Conservation (phyloP, 2,888 invertebrate genomes). For the Xanthorhoe designata region DNA sequence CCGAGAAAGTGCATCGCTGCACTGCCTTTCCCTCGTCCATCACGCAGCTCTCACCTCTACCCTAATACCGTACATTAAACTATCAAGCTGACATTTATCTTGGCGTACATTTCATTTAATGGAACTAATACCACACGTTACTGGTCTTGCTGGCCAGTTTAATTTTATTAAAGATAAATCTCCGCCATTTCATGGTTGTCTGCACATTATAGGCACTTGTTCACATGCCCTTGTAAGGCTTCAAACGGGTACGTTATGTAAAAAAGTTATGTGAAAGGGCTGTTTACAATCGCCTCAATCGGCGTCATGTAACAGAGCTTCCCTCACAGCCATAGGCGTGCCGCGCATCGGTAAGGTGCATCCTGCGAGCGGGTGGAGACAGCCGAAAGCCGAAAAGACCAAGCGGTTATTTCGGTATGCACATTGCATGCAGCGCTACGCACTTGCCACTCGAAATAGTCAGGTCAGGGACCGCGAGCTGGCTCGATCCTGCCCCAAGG, state of each 20-base stretch:
- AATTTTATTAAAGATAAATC: slow-evolving; percentile 21
- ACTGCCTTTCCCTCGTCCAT: slow-evolving; percentile 83
- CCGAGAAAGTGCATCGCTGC: slow-evolving; percentile 79
- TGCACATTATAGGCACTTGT: slow-evolving; percentile 24
- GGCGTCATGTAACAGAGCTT: slow-evolving; percentile 62
- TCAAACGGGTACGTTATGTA: slow-evolving; percentile 27
- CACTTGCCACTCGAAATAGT: slow-evolving; percentile 86
- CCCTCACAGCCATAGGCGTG: slow-evolving; percentile 66
- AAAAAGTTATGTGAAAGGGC: slow-evolving; percentile 63
- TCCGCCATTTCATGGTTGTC: slow-evolving; percentile 33
- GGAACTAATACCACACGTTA: slow-evolving; percentile 32
- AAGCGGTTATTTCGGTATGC: slow-evolving; percentile 85
- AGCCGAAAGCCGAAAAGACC: slow-evolving; percentile 51
- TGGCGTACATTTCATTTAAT: slow-evolving; percentile 32
- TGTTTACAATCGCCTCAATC: slow-evolving; percentile 58
- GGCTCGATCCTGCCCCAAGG: slow-evolving; percentile 84
- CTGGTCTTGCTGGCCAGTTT: slow-evolving; percentile 25
- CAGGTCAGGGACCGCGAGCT: slow-evolving; percentile 84
- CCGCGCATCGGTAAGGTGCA: slow-evolving; percentile 69
- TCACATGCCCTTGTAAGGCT: slow-evolving; percentile 19
- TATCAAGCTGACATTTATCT: slow-evolving; percentile 76
- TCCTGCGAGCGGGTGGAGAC: slow-evolving; percentile 61
- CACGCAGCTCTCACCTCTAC: slow-evolving; percentile 74
- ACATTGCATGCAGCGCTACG: slow-evolving; percentile 83
- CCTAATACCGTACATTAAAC: slow-evolving; percentile 74